Conservation (phyloP, 2,113 vertebrate genomes). For the Psephotus haematonotus region DNA sequence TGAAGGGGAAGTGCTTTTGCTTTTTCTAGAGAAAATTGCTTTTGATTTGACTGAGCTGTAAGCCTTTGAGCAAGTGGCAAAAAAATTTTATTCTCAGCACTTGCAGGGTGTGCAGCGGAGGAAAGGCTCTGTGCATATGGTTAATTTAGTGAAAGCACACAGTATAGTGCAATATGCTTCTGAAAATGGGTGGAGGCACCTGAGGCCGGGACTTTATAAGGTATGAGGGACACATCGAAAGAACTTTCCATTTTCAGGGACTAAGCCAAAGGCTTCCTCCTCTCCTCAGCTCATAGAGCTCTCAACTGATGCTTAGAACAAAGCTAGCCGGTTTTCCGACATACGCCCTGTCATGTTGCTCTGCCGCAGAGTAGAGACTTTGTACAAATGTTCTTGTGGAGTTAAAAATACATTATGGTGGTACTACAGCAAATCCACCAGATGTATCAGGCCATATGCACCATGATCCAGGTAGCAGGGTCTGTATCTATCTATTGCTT, state of each 20-base stretch:
- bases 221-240: not conserved
- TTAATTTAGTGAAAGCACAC: not conserved
- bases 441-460: not conserved
- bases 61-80: not conserved
- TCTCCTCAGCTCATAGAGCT: not conserved
- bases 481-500: not conserved
- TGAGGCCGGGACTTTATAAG: not conserved
- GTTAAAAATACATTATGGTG: not conserved
- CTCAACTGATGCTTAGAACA: not conserved
- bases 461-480: not conserved
- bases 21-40: slow-evolving; percentile 19
- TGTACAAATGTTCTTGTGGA: not conserved
- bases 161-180: not conserved
- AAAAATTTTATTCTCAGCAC: not conserved
- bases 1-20: slow-evolving; percentile 8
- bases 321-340: not conserved
- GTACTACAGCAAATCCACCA: not conserved
- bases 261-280: not conserved
- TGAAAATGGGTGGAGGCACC: not conserved
- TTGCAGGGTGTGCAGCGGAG: not conserved
- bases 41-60: slow-evolving; percentile 4
- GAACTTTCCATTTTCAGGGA: not conserved
- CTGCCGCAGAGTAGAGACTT: not conserved
- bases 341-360: not conserved
- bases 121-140: not conserved